Evolutionary conservation across 2,113 vertebrate genomes (phyloP), one percentile per base, ranked within the genome.

Genomic region (Megaceryle torquata): DNA sequence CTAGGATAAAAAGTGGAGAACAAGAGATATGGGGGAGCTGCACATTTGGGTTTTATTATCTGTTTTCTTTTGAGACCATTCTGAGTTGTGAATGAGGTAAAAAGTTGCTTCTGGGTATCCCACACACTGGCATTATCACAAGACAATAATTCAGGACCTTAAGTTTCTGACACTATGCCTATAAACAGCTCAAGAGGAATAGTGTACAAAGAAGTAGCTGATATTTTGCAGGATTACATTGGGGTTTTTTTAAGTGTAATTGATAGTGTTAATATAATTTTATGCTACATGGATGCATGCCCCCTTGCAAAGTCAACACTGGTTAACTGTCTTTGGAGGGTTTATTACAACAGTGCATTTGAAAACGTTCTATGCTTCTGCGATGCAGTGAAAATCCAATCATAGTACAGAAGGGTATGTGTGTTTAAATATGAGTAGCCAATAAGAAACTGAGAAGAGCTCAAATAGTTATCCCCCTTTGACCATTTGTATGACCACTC

Each of bases 281-380:
- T 1, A 22, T 4, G 2, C 9, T 63, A 28, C 8, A 15, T 10
- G 41, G 44, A 53, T 57, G 4, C 16, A 35, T 4, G 4, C 5
- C 6, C 20, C 41, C 16, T 54, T 15, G 53, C 43, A 80, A 91
- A 81, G 21, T n/a, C 67, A 43, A 48, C 6, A 13, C 5, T 20
- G 5, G 7, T 76, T 86, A 65, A 72, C 26, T 57, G 20, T 74
- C 46, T 82, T 53, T 25, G 33, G 48, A 54, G 14, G 3, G 19
- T 48, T 4, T 67, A 15, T 12, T 39, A 41, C 5, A 56, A 41
- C 5, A 56, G 13, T 20, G 43, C 1, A 4, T 11, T 0, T 71
- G 51, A 59, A 82, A 86, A 87, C 6, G 16, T 29, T 33, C 35
- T 41, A 67, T 29, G 37, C 10, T 70, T 65, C 29, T 75, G 50